A percentile compares a stretch with the other conserved stretches of the same genome.
These are phyloP conservation scores for Nasonovia ribisnigri DNA, from an alignment of 2,888 invertebrate genomes.

Conservation along the genomic window DNA sequence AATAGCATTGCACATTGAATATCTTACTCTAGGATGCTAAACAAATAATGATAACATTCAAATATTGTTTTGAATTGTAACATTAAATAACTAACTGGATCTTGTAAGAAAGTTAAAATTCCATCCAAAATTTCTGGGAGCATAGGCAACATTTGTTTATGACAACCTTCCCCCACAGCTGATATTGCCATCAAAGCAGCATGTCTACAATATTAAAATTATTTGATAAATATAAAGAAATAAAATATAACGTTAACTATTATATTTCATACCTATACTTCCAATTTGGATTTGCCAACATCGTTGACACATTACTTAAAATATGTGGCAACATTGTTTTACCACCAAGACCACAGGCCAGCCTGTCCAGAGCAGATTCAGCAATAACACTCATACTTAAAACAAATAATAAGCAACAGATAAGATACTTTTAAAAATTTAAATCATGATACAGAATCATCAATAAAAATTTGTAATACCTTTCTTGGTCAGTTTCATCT, in stretches of 20 bases:
- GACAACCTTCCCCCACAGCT: conserved; percentile 98
- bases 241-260: not conserved
- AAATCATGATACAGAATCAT: not conserved
- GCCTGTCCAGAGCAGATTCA: conserved; percentile 94
- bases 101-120: conserved; percentile 84
- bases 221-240: not conserved
- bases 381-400: conserved; percentile 92
- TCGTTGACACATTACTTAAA: conserved; percentile 85
- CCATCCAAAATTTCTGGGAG: conserved; percentile 95
- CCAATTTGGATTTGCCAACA: conserved; percentile 89
- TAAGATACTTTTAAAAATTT: not conserved
- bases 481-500: conserved; percentile 92
- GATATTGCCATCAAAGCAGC: conserved; percentile 99
- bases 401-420: conserved; percentile 62
- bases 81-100: conserved; percentile 74
- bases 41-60: not conserved
- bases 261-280: conserved; percentile 75
- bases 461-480: conserved; percentile 70
- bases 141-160: conserved; percentile 97
- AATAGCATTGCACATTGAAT: conserved; percentile 98
- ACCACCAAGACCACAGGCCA: conserved; percentile 97
- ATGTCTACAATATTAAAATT: conserved; percentile 74
- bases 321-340: conserved; percentile 92
- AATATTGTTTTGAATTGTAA: not conserved
- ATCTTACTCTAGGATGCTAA: conserved; percentile 91